These are phyloP conservation scores for Pteruthius melanotis DNA, from an alignment of 2,113 vertebrate genomes.

Conservation along the genomic window DNA sequence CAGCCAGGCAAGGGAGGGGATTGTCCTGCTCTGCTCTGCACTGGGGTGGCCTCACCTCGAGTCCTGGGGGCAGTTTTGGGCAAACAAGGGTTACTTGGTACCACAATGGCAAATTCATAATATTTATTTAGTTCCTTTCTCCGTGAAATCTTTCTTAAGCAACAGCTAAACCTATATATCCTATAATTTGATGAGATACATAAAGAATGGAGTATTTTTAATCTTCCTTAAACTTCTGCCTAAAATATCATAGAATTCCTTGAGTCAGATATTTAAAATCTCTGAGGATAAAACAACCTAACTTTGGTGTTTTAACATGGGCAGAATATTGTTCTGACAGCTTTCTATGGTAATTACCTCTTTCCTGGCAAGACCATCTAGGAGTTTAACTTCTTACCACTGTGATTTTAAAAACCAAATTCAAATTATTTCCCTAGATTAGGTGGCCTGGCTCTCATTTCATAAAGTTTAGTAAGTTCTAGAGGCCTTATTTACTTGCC, in stretches of 20 bases:
- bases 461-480: neutral
- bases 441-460: neutral
- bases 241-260: neutral
- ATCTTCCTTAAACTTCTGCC: neutral
- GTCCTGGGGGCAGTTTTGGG: too few relatives aligned
- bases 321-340: neutral
- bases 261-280: neutral
- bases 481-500: neutral
- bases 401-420: neutral
- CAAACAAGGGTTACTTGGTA: neutral
- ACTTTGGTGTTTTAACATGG: neutral
- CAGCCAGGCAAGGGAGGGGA: rapidly evolving
- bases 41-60: rapidly evolving
- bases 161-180: neutral
- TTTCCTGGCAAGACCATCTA: neutral
- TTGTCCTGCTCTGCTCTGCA: rapidly evolving
- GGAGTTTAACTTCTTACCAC: neutral
- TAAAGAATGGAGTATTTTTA: neutral
- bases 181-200: neutral
- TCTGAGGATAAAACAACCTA: neutral
- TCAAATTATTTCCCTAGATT: neutral
- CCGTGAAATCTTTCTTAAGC: neutral
- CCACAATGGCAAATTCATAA: neutral
- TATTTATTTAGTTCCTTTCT: neutral
- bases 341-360: neutral